Conservation (phyloP, 2,888 invertebrate species). For the Sinelater perroti region DNA sequence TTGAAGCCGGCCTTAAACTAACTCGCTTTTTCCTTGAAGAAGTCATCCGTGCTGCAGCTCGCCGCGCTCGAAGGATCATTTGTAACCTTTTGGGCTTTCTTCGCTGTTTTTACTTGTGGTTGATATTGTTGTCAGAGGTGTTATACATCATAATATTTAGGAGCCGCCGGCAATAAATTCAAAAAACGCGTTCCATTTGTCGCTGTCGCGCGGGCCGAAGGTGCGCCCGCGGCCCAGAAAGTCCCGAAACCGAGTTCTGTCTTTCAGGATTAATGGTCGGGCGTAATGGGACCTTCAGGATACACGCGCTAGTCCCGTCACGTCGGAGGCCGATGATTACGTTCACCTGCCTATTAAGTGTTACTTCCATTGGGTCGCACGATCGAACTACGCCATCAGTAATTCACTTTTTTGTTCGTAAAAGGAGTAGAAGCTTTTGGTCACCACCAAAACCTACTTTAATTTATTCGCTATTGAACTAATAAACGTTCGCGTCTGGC, state of each 20-base stretch:
- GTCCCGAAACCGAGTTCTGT: slow-evolving; percentile 32
- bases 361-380: not conserved
- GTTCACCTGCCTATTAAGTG: slow-evolving; percentile 28
- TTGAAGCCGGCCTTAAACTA: not conserved
- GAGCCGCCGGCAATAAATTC: slow-evolving; percentile 24
- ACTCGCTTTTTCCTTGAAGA: not conserved
- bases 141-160: slow-evolving; percentile 32
- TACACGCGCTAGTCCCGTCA: slow-evolving; percentile 33
- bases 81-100: slow-evolving; percentile 6
- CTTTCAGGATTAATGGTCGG: slow-evolving; percentile 34
- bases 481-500: too few species aligned
- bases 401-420: too few species aligned
- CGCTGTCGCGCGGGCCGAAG: slow-evolving; percentile 28
- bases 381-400: slow-evolving; percentile 1
- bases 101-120: slow-evolving; percentile 8
- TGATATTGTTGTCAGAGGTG: slow-evolving; percentile 28
- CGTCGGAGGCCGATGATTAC: slow-evolving; percentile 30
- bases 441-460: too few species aligned
- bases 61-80: too few species aligned
- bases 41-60: too few species aligned
- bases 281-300: slow-evolving; percentile 32
- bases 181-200: slow-evolving; percentile 30
- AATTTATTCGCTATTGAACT: too few species aligned
- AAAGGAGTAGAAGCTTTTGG: too few species aligned
- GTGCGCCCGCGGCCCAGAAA: slow-evolving; percentile 25